These are phyloP conservation scores for Volucella inanis DNA, from an alignment of 2,888 invertebrate species.

Conservation along the genomic window DNA sequence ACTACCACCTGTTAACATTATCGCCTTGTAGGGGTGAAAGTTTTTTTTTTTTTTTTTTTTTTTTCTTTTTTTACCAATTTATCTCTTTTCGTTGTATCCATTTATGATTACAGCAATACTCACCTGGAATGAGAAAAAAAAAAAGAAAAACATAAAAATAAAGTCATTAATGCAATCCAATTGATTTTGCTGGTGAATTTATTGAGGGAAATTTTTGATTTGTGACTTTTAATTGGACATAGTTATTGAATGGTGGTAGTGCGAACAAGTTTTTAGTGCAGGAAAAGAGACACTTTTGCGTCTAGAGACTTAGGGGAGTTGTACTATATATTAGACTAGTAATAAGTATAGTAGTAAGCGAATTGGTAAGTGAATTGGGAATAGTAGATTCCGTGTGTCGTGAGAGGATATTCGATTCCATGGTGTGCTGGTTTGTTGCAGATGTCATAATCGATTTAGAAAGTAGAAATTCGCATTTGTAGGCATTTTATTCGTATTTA, in stretches of 20 bases:
- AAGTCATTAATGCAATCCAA: conserved; percentile 66
- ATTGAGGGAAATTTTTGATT: conserved; percentile 64
- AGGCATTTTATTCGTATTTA: conserved; percentile 8
- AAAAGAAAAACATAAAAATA: conserved; percentile 22
- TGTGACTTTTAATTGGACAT: conserved; percentile 71
- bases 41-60: conserved; percentile 26
- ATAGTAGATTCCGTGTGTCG: neutral
- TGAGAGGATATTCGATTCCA: conserved; percentile 43
- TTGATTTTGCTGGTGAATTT: conserved; percentile 65
- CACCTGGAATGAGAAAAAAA: conserved; percentile 56
- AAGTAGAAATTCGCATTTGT: conserved; percentile 55
- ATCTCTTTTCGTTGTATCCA: too few species aligned
- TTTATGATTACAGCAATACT: conserved; percentile 32
- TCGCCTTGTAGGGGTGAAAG: conserved; percentile 69
- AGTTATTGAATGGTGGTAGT: conserved; percentile 38
- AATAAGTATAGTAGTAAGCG: neutral
- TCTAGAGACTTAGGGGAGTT: neutral
- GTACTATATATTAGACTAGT: conserved; percentile 1
- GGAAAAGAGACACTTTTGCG: conserved; percentile 49
- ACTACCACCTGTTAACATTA: conserved; percentile 66
- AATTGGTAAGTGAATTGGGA: conserved; percentile 22
- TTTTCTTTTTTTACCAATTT: neutral
- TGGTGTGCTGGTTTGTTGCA: conserved; percentile 10
- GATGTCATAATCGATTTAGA: conserved; percentile 74
- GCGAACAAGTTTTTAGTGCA: conserved; percentile 49